Conservation (phyloP, 2,888 invertebrate genomes). For the Tinea semifulvella region DNA sequence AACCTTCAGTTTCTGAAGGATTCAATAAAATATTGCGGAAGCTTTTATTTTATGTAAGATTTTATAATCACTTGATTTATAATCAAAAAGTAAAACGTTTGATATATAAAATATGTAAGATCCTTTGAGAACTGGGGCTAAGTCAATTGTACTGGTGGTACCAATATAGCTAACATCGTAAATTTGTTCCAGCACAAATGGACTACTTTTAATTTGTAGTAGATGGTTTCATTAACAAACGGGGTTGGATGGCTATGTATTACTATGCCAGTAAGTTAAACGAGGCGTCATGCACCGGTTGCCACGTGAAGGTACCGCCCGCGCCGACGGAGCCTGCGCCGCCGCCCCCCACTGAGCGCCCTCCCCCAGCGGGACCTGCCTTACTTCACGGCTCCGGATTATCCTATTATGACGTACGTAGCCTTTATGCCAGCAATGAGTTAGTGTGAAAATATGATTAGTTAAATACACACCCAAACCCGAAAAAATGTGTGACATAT, state of each 20-base stretch:
- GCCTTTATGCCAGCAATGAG: conserved; percentile 9
- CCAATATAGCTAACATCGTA: too few relatives aligned
- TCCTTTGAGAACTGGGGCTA: too few relatives aligned
- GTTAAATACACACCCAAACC: too few relatives aligned
- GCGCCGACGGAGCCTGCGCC: conserved; percentile 41
- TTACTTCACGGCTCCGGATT: conserved; percentile 48
- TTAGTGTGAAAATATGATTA: too few relatives aligned
- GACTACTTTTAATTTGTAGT: not conserved
- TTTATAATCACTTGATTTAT: too few relatives aligned
- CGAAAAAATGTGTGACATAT: too few relatives aligned
- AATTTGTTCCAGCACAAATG: conserved; percentile 1
- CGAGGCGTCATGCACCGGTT: conserved; percentile 70
- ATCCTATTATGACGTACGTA: conserved; percentile 56
- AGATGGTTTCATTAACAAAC: not conserved
- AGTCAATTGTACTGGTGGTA: too few relatives aligned
- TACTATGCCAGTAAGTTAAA: conserved; percentile 75
- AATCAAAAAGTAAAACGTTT: not conserved
- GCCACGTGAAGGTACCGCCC: conserved; percentile 53
- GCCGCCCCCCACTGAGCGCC: conserved; percentile 41
- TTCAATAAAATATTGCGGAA: too few relatives aligned
- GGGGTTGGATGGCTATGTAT: conserved; percentile 72
- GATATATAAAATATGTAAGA: not conserved
- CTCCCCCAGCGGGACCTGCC: conserved; percentile 41
- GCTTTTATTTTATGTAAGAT: too few relatives aligned
- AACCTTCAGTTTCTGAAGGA: too few relatives aligned